Base-by-base conservation (phyloP, 2,797 vertebrate genomes). In the Hyperoplus immaculatus region DNA sequence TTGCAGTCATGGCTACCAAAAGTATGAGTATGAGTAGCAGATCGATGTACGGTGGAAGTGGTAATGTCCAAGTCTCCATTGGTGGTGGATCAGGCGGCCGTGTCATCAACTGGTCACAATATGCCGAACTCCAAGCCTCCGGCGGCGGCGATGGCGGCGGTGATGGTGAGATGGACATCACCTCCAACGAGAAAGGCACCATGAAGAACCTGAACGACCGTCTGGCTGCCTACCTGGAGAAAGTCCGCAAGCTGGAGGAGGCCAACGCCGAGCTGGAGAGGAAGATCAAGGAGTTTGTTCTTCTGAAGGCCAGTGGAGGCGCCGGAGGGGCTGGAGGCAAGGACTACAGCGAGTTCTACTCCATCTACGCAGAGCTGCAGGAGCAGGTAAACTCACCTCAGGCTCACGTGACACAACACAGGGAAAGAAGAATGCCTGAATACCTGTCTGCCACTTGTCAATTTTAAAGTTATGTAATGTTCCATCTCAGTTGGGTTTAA, bases 191-290 rank as follows among this genome's bases (percentile, higher is more conserved):
- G 64, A 95, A 95, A 83, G 88, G 92, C 84, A 96, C 96, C 83
- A 97, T 97, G 97, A 97, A 97, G 91, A 95, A 96, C 80, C 96
- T 98, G 39, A 98, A 98, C 0, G 96, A 97, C 69, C 97, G 97
- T n/a, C 89, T 98, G 94, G 95, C 96, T 0, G 21, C 92, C 18
- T 98, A 98, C 91, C 76, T 98, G 93, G 95, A 96, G 1, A 96
- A 96, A 13, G 97, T 97, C 21, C 91, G 88, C n/a, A 82, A 60
- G 14, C 91, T 98, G 84, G 97, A 98, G 85, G 91, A 49, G 0
- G 95, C 96, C 51, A 98, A 98, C 0, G 8, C 81, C 1, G 95
- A 97, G 0, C 92, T 98, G 49, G 97, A 98, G 90, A 84, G 80
- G 7, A 94, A 95, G 89, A 98, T 98, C 93, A 90, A 94, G n/a